Evolutionary conservation across 2,888 invertebrate genomes (phyloP).

Genomic region (Clitarchus hookeri): DNA sequence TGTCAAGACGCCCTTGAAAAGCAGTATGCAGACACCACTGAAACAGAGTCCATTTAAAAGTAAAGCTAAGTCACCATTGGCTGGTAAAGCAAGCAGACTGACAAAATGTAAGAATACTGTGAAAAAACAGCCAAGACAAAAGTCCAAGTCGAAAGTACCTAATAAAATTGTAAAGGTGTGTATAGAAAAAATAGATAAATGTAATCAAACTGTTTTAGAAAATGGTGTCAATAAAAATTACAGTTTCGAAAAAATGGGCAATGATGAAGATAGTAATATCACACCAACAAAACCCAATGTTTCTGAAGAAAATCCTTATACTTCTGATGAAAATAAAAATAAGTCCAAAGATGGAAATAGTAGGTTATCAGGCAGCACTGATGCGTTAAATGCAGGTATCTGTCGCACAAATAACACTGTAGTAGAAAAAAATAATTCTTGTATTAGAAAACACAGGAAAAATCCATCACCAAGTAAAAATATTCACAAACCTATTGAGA

Average conservation of each 20-base stretch:
- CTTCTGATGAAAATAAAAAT: neutral
- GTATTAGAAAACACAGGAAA: neutral
- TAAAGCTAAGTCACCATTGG: too few species aligned
- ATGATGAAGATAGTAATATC: neutral
- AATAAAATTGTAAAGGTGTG: neutral
- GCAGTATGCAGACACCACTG: too few species aligned
- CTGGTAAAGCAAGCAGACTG: too few species aligned
- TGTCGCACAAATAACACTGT: neutral
- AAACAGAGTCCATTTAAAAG: too few species aligned
- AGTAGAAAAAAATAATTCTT: neutral
- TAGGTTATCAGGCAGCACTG: neutral
- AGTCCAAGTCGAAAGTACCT: too few species aligned
- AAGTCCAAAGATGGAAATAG: neutral
- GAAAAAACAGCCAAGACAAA: too few species aligned
- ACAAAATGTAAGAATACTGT: too few species aligned
- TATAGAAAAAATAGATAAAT: neutral
- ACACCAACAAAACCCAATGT: neutral
- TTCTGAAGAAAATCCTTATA: neutral
- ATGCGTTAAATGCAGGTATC: neutral
- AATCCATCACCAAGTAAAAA: constrained; percentile 14
- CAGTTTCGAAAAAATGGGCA: neutral
- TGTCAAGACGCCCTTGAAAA: neutral
- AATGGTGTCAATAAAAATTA: neutral
- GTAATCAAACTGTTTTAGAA: neutral
- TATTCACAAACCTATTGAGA: neutral